These are phyloP conservation scores for Euleptes europaea DNA, from an alignment of 2,113 vertebrate species.

Conservation along the genomic window DNA sequence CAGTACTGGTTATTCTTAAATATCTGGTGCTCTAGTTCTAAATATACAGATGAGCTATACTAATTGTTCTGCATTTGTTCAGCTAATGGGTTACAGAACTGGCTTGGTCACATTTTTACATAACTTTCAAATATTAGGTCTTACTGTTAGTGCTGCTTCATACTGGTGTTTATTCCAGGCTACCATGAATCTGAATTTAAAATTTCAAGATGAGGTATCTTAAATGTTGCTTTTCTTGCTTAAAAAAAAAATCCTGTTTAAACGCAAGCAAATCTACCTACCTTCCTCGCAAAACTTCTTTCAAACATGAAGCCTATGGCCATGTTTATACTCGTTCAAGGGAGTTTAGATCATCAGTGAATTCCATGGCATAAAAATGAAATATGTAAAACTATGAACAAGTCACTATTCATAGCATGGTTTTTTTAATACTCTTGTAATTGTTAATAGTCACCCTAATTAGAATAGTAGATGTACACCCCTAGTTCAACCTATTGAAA, in stretches of 20 bases:
- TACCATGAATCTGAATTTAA: neutral
- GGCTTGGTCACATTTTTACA: neutral
- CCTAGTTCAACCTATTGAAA: neutral
- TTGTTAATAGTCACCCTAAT: neutral
- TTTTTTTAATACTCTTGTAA: neutral
- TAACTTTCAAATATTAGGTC: neutral
- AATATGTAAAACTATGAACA: neutral
- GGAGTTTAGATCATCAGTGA: neutral
- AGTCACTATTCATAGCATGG: neutral
- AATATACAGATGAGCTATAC: neutral
- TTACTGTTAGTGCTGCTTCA: neutral
- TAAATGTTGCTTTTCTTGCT: neutral
- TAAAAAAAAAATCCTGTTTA: no score
- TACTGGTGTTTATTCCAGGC: neutral
- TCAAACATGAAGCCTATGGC: neutral
- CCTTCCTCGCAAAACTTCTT: neutral
- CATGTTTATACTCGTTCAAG: conserved; percentile 7
- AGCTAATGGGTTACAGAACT: neutral
- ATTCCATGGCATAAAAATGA: neutral
- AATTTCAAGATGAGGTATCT: neutral
- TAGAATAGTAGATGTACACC: neutral
- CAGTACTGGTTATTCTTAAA: neutral
- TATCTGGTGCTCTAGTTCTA: neutral
- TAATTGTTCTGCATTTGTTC: neutral
- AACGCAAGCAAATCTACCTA: neutral